These are phyloP conservation scores for Conops quadrifasciatus DNA, from an alignment of 2,888 invertebrate genomes.

Conservation along the genomic window DNA sequence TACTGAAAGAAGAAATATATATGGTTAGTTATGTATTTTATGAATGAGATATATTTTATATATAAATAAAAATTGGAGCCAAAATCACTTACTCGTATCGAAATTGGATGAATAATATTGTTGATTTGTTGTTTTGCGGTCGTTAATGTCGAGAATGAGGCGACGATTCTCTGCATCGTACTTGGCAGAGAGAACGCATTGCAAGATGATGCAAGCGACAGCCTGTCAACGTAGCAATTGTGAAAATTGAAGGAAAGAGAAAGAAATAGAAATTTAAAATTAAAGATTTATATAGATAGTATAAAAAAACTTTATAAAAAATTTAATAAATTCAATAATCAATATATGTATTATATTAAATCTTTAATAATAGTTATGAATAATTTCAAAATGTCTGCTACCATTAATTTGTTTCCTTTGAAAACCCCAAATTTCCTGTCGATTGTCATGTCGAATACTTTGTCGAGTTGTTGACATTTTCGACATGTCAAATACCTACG, in stretches of 20 bases:
- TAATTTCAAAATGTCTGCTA: background rate
- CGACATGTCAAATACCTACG: too few relatives aligned
- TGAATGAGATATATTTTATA: background rate
- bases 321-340: background rate
- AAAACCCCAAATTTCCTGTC: too few relatives aligned
- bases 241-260: background rate
- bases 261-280: background rate
- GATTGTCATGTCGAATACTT: too few relatives aligned
- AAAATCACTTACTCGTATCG: constrained; percentile 73
- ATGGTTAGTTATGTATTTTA: constrained; percentile 8
- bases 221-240: constrained; percentile 55
- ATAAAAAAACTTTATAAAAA: background rate
- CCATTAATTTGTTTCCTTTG: too few relatives aligned
- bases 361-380: background rate
- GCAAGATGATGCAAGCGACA: constrained; percentile 65
- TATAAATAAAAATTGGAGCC: background rate
- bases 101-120: constrained; percentile 81
- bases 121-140: constrained; percentile 75
- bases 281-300: background rate
- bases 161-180: constrained; percentile 68
- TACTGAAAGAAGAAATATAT: constrained; percentile 16
- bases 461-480: too few relatives aligned
- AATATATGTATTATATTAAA: background rate
- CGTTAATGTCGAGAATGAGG: constrained; percentile 76
- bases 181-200: constrained; percentile 60